Base-by-base conservation (phyloP, 2,113 vertebrate genomes). In the Zosterops hypoxanthus region DNA sequence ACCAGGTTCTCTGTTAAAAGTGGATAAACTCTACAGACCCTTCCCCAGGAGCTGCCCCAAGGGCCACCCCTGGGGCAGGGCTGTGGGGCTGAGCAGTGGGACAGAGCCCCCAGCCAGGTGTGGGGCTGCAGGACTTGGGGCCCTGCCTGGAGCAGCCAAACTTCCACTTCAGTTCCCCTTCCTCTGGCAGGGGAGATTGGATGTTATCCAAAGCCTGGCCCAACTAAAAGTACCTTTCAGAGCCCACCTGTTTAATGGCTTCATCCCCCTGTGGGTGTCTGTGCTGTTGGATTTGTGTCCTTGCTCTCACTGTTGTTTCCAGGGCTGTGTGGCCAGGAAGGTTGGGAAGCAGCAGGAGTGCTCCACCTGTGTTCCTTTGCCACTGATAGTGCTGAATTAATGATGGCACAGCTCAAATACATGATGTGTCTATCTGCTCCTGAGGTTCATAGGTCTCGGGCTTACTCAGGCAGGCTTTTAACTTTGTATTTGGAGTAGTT, bases 341-440 rank as follows among this genome's bases (percentile, higher is more conserved):
- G 50, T 0, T 69, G 75, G 73, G 65, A 9, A 14, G 2, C 23
- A 8, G 16, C 21, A 3, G 63, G 4, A 21, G 4, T 6, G 63
- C 47, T 85, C 47, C 64, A 13, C 49, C 81, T 36, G 49, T 3
- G 28, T 11, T n/a, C 11, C 46, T 31, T 29, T 60, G 65, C 72
- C 18, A 1, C 17, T 79, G 75, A 9, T 26, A 34, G 14, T 17
- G 0, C 57, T 60, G n/a, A n/a, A 9, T 60, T 39, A 34, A 15
- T 39, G 14, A 13, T 53, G 66, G 34, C 63, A 29, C 18, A 20
- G 7, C 34, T 64, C 73, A 25, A 44, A 36, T 7, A 10, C 1
- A 0, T 6, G 3, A 16, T 0, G 26, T 22, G 10, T 17, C 8
- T 9, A 0, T 25, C 68, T 68, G 55, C 21, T 4, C 13, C 33